A percentile compares a stretch with the other conserved stretches of the same genome.
These are phyloP conservation scores for Pantherophis vulpinus DNA, from an alignment of 2,797 vertebrate genomes.

Conservation along the genomic window DNA sequence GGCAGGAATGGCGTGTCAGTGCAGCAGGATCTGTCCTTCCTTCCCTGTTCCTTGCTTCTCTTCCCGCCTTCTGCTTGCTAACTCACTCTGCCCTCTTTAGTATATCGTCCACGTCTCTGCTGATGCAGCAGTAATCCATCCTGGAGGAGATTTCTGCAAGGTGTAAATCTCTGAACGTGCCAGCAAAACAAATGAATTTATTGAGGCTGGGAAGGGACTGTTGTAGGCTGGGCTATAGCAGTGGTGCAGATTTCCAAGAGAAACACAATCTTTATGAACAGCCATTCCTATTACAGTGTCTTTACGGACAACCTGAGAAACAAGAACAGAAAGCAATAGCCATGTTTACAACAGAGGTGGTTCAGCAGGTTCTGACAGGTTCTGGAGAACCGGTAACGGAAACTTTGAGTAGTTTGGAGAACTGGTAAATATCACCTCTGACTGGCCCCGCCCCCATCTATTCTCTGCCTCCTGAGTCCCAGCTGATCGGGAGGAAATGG, in stretches of 20 bases:
- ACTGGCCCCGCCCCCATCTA: no score
- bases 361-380: no score
- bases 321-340: background rate
- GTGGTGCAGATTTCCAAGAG: background rate
- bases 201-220: background rate
- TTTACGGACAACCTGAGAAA: background rate
- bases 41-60: background rate
- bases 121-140: background rate
- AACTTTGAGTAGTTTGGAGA: no score
- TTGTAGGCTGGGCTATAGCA: background rate
- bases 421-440: no score
- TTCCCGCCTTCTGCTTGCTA: background rate
- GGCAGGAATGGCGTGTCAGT: background rate
- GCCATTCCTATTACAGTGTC: background rate
- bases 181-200: background rate
- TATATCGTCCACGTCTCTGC: background rate
- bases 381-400: no score
- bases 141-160: background rate
- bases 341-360: background rate
- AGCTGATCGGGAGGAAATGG: no score
- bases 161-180: background rate
- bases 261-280: background rate
- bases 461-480: no score
- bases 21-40: background rate
- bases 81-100: background rate